Percentiles rank a stretch among this genome's conserved stretches.
These are phyloP conservation scores for Hypomesus transpacificus DNA, from an alignment of 2,113 vertebrate genomes.

Conservation along the genomic window DNA sequence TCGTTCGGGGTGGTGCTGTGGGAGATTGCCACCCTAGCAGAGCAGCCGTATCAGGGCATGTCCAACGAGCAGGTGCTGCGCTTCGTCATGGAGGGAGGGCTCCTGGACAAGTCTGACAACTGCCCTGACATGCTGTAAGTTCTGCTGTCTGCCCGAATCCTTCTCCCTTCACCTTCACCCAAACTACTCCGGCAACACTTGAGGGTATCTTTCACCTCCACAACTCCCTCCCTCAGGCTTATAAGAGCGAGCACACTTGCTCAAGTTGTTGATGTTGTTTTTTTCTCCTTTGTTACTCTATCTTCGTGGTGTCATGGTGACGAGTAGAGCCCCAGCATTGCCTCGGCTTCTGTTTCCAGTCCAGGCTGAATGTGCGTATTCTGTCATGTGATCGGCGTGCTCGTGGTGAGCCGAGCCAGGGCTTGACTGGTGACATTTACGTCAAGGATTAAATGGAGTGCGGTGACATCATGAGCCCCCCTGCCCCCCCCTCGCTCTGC, in stretches of 20 bases:
- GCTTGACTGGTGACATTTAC: constrained; percentile 52
- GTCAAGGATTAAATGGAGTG: constrained; percentile 68
- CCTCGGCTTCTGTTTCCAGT: constrained; percentile 49
- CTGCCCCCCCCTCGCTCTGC: constrained; percentile 29
- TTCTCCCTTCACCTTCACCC: background rate
- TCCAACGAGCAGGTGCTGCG: constrained; percentile 98
- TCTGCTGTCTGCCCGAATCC: background rate
- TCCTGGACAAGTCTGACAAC: constrained; percentile 96
- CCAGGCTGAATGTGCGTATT: constrained; percentile 37
- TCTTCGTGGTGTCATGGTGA: no score
- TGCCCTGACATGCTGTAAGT: constrained; percentile 96
- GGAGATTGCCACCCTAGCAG: constrained; percentile 94
- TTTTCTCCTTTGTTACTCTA: no score
- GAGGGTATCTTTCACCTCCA: no score
- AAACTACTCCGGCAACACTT: no score
- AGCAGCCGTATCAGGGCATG: constrained; percentile 98
- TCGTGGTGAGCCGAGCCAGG: constrained; percentile 34
- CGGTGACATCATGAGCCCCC: constrained; percentile 50
- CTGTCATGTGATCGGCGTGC: constrained; percentile 52
- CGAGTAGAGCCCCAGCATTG: background rate
- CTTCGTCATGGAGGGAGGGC: constrained; percentile 97
- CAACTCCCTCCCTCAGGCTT: no score
- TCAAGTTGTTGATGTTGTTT: no score
- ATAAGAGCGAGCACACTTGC: no score
- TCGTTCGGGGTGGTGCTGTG: constrained; percentile 97